Evolutionary conservation across 92 coral and sea anemone species (phyloP), one percentile per base, ranked within the genome.

Genomic region (Diadumene lineata): DNA sequence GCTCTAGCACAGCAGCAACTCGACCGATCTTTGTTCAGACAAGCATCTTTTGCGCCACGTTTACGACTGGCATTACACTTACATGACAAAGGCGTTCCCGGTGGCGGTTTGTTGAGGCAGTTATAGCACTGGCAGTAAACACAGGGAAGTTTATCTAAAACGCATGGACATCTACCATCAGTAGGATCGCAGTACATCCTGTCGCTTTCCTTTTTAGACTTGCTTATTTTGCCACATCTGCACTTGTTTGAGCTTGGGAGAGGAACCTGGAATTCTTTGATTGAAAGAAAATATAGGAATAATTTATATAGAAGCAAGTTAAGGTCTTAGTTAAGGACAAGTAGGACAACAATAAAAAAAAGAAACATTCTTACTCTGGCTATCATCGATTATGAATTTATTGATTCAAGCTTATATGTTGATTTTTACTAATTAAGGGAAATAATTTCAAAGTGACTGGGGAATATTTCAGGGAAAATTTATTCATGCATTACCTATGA

Each of bases 1-100:
- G 68, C 75, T 38, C 68, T 78, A 10, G 72, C 75, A 78, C 82
- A 78, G 9, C 64, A 31, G 25, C 82, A 78, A 4, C 66, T 31
- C 15, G 77, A 65, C 57, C 77, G 32, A 23, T 31, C 65, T 25
- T 72, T 56, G 24, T 72, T 72, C 33, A 55, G 65, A 23, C 77
- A 72, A 2, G 77, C 38, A 31, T 43, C 43, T 23, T 56, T 43
- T 1, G 17, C 56, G 6, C 51, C 33, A 25, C 66, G 66, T 34
- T 72, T 72, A 22, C 77, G 51, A 56, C 77, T 61, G n/a, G 64
- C 31, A 23, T 61, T 61, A 55, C 77, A 72, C 68, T 57, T 66
- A 55, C 82, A 78, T 0, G 75, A 67, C 9, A 78, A 15, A n/a
- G 62, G 67, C 1, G 77, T 56, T 2, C 31, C 60, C 0, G 32